Evolutionary conservation across 2,797 vertebrate species (phyloP), one percentile per base, ranked within the genome.

Genomic region (Epinephelus awoara): DNA sequence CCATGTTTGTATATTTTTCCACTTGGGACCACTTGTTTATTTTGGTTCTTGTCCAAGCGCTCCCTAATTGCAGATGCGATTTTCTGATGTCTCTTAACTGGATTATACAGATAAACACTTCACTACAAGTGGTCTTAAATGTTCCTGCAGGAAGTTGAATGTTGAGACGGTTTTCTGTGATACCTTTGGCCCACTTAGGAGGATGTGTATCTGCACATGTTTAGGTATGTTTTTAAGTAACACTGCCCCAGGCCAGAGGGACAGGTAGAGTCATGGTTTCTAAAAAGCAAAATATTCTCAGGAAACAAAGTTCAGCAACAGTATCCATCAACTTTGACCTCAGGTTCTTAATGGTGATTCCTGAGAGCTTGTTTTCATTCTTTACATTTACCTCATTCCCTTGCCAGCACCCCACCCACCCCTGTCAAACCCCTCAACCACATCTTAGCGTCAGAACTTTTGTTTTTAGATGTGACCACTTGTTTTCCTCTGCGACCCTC

Each of bases 341-440:
- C 17, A 34, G 47, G 59, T 79, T 69, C 76, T 74, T 67, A 72
- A 84, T 85, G 71, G 50, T 38, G 38, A 77, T 77, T 84, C 70
- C 66, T 63, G 23, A 64, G 76, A 78, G 65, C 67, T 88, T 89
- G 85, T 85, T 91, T 85, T 87, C 82, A 89, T 87, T 91, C 88
- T 86, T 82, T 67, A 67, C 58, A 59, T 91, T 82, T 75, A 77
- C 61, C 54, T 47, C 76, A 72, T 77, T 85, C 71, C 49, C 57
- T 52, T 15, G 29, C 34, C 4, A 25, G 34, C 1, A 1, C 34
- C 34, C 25, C 50, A 51, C 70, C 67, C 58, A 3, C 34, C 71
- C 4, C 18, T 54, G 42, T 56, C 42, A 54, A 80, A 71, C 50
- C 61, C 29, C 38, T 47, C 15, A 29, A 69, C 50, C 44, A 29